Percentiles rank a stretch among this genome's conserved stretches.
phyloP scores from a whole-genome alignment of 2,797 vertebrate species.

The Hylomyscus alleni region DNA sequence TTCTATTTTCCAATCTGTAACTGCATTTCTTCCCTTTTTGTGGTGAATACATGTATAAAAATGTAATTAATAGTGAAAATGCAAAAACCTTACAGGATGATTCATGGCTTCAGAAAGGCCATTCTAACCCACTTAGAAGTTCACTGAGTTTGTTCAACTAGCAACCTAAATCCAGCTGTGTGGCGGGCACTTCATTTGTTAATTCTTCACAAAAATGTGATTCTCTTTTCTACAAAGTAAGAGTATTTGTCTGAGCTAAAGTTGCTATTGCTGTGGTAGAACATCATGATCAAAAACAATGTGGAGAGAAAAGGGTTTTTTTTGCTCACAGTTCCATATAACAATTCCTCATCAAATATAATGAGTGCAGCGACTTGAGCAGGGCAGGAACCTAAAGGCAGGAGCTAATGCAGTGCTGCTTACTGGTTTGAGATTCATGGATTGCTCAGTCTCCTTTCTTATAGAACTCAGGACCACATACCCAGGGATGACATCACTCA shows the following conservation, averaged over 20 bases:
- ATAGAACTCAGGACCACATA: not conserved
- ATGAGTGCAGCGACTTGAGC: not conserved
- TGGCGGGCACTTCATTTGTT: not conserved
- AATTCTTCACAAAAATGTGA: not conserved
- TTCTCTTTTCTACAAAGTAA: not conserved
- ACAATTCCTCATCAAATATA: not conserved
- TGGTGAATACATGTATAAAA: not conserved
- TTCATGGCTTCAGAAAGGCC: not conserved
- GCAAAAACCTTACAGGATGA: not conserved
- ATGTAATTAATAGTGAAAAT: not conserved
- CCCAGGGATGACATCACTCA: not conserved
- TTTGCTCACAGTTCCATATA: not conserved
- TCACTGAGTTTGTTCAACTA: not conserved
- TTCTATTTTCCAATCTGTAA: not conserved
- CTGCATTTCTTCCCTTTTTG: not conserved
- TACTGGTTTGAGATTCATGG: not conserved
- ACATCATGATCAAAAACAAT: not conserved
- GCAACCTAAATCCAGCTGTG: not conserved
- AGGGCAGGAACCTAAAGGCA: not conserved
- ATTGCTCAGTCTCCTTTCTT: not conserved
- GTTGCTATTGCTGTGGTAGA: no score
- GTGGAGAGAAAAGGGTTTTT: not conserved
- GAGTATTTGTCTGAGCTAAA: not conserved
- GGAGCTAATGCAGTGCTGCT: not conserved
- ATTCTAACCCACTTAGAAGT: not conserved